These are phyloP conservation scores for Aphrocallistes beatrix DNA, from an alignment of 37 sponge, comb jelly and placozoan species.

Conservation along the genomic window DNA sequence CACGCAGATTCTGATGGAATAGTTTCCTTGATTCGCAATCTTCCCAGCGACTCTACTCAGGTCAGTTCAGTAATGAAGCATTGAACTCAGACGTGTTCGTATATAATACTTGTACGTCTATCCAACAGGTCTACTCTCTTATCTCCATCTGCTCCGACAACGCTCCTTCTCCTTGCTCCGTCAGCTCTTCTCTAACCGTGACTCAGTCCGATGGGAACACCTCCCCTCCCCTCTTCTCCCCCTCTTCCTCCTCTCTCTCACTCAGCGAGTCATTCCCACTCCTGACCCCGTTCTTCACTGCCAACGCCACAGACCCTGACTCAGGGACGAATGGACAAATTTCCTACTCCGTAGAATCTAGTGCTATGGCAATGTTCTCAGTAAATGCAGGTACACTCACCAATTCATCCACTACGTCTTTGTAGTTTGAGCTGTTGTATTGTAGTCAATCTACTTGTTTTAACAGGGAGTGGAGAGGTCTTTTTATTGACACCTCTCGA, in stretches of 20 bases:
- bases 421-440: background rate
- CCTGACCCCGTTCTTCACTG: background rate
- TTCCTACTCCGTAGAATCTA: background rate
- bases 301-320: background rate
- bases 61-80: background rate
- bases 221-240: background rate
- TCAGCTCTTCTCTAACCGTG: background rate
- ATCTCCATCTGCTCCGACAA: background rate
- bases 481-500: background rate
- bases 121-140: background rate
- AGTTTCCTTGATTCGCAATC: background rate
- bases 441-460: background rate
- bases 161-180: background rate
- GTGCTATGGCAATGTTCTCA: background rate
- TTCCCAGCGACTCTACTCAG: background rate
- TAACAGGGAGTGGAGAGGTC: background rate
- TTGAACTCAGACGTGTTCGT: background rate
- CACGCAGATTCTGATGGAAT: background rate
- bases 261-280: background rate
- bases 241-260: background rate
- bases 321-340: background rate
- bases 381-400: background rate
- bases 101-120: background rate
- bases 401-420: background rate
- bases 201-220: background rate